Base-by-base conservation (phyloP, 2,888 invertebrate genomes). In the Thyatira batis region DNA sequence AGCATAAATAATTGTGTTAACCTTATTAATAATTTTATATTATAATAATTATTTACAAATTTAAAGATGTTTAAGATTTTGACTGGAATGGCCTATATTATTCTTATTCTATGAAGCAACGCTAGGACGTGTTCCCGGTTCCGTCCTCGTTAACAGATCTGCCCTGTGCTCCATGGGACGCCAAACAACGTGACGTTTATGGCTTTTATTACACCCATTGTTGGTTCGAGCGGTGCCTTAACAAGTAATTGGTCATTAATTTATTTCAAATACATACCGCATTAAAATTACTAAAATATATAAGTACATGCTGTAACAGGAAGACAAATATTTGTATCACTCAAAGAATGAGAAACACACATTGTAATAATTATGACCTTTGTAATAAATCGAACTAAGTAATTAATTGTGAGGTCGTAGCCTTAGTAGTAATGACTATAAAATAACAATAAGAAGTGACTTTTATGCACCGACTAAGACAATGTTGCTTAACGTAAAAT, bases 101-200 rank as follows among this genome's bases (percentile, higher is more conserved):
- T 17, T 9, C 39, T 27, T 78, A 69, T 8, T 83, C 86, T 85
- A 50, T 82, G 82, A 48, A 53, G 67, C 71, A 70, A 69, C 68
- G 71, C 77, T 83, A 86, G 82, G 84, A 84, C 81, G 82, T 78
- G 85, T 85, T 82, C 80, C 81, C 81, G 77, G 85, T 85, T 82
- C 80, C 71, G 72, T 77, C 78, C 85, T 88, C 86, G 87, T 86
- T 86, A 87, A 85, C 84, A 84, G 85, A 84, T 85, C 84, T 82
- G 78, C 81, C 82, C 74, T 67, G 76, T 69, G 72, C 84, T 65
- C 87, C 83, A 77, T 82, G 81, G 87, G 87, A 85, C 80, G 80
- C 84, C 87, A 78, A 82, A 80, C 78, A 80, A 77, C 81, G 81
- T 84, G 85, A 84, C 85, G 78, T 81, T 88, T 88, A 89, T 85